Evolutionary conservation across 2,888 invertebrate species (phyloP).

Genomic region (Petrolisthes cinctipes): DNA sequence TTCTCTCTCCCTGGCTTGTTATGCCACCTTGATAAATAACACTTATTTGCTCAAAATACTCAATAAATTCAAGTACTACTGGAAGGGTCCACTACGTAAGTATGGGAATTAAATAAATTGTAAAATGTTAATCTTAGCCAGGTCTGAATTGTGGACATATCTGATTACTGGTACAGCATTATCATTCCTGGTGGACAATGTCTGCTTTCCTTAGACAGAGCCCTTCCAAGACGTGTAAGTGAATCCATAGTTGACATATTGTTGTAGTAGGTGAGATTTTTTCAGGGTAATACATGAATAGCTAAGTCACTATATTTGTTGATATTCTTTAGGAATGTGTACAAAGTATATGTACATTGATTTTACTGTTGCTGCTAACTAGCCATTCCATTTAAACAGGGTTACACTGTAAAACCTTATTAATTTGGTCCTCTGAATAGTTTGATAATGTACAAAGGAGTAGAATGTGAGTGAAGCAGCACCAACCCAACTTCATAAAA

Average conservation of each 20-base stretch:
- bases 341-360: conserved; percentile 57
- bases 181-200: conserved; percentile 33
- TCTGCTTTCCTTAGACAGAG: conserved; percentile 41
- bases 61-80: conserved; percentile 57
- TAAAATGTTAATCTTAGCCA: neutral
- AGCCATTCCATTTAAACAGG: conserved; percentile 59
- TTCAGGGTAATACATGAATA: conserved; percentile 60
- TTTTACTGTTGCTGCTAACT: conserved; percentile 59
- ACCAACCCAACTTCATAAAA: neutral
- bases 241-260: conserved; percentile 56
- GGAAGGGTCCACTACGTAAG: conserved; percentile 49
- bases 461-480: neutral
- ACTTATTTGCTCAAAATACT: conserved; percentile 62
- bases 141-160: conserved; percentile 4
- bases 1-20: conserved; percentile 50
- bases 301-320: conserved; percentile 59
- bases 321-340: conserved; percentile 59
- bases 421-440: conserved; percentile 48
- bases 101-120: conserved; percentile 29
- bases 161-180: conserved; percentile 22
- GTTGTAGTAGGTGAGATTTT: conserved; percentile 61
- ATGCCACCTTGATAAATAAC: conserved; percentile 54
- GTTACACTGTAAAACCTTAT: conserved; percentile 57
- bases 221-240: conserved; percentile 52
- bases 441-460: conserved; percentile 23